Conservation (phyloP, 2,888 invertebrate genomes). For the Phortica okadai region DNA sequence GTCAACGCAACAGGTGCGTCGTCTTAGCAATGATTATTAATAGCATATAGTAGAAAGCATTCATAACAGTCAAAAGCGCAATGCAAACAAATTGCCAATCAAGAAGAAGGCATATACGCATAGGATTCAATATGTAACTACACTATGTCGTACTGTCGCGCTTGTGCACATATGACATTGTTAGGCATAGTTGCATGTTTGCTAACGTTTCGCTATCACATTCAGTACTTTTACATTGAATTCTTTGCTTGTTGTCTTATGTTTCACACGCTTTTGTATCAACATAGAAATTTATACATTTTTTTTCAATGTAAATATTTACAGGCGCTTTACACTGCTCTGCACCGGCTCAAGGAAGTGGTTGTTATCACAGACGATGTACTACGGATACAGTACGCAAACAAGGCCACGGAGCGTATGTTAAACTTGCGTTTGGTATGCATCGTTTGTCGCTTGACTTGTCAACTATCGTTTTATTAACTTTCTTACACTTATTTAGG, state of each 20-base stretch:
- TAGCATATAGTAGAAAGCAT: too few relatives aligned
- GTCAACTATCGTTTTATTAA: background rate
- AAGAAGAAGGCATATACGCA: background rate
- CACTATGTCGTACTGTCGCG: too few relatives aligned
- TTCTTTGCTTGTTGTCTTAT: background rate
- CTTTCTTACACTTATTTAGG: constrained; percentile 55
- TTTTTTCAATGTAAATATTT: constrained; percentile 41
- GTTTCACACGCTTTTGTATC: background rate
- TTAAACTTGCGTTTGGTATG: constrained; percentile 83
- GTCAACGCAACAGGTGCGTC: constrained; percentile 79
- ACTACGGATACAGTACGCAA: constrained; percentile 91
- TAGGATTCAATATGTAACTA: too few relatives aligned
- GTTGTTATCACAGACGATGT: constrained; percentile 92
- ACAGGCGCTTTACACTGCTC: constrained; percentile 88
- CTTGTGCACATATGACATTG: constrained; percentile 55
- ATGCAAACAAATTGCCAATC: too few relatives aligned
- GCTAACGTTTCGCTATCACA: too few relatives aligned
- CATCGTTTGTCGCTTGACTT: constrained; percentile 78
- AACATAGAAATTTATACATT: too few relatives aligned
- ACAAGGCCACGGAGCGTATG: constrained; percentile 89
- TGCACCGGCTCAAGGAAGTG: constrained; percentile 90
- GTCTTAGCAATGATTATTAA: too few relatives aligned
- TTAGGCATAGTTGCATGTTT: background rate
- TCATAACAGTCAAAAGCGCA: background rate
- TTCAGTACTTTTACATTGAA: background rate